Conservation (phyloP, 1,140 invertebrate genomes). For the Brachionus koreanus region DNA sequence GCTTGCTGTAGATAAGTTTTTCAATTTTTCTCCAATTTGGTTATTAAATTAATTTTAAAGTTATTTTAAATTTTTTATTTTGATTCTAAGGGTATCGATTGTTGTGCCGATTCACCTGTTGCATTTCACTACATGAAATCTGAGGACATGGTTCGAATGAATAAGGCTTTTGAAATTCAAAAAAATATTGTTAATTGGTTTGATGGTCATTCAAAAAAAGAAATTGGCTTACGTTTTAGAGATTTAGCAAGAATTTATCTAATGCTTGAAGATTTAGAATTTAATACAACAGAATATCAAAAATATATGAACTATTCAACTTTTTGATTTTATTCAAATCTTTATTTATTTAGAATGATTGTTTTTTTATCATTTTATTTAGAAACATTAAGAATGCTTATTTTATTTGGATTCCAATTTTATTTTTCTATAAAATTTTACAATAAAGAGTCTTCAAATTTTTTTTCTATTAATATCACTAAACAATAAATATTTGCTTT, state of each 20-base stretch:
- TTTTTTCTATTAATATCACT: too few species aligned
- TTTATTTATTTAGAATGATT: too few species aligned
- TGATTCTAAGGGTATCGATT: constrained; percentile 73
- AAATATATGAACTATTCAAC: background rate
- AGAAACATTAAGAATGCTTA: too few species aligned
- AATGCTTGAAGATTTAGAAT: background rate
- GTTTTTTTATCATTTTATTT: too few species aligned
- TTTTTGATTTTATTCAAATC: too few species aligned
- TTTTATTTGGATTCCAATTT: too few species aligned
- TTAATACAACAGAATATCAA: background rate
- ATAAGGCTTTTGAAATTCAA: background rate
- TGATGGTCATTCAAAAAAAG: background rate
- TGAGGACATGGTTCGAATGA: background rate
- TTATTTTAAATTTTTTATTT: constrained; percentile 31
- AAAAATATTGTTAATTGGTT: background rate
- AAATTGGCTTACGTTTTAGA: background rate
- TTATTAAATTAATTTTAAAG: too few species aligned
- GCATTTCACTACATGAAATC: constrained; percentile 85
- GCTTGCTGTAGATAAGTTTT: too few species aligned
- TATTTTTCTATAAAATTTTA: too few species aligned
- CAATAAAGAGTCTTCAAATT: too few species aligned
- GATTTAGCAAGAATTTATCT: background rate
- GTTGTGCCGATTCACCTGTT: constrained; percentile 89
- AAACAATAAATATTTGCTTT: too few species aligned
- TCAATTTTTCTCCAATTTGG: too few species aligned